Evolutionary conservation across 1,140 invertebrate genomes (phyloP).

Genomic region (Phthorimaea operculella): DNA sequence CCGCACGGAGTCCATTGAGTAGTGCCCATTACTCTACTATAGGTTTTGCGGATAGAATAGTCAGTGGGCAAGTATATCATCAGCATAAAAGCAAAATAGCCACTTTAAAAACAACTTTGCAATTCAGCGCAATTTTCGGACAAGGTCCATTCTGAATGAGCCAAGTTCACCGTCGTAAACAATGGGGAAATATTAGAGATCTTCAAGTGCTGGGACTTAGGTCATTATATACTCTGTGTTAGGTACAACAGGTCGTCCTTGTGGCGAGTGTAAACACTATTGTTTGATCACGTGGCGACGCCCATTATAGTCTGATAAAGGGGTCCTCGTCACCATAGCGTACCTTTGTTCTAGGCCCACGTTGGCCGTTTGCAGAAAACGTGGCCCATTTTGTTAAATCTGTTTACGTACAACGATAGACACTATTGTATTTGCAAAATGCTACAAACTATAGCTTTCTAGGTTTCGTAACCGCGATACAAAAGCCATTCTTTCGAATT

Average conservation of each 20-base stretch:
- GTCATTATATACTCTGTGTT: too few relatives aligned
- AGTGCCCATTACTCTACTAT: too few relatives aligned
- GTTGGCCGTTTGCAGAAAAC: constrained; percentile 18
- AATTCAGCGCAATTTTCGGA: constrained; percentile 2
- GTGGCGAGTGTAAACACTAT: constrained; percentile 50
- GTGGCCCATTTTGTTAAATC: constrained; percentile 19
- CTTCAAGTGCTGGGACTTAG: constrained; percentile 22
- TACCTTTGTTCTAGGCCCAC: constrained; percentile 30
- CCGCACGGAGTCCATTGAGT: too few relatives aligned
- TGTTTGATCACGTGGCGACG: constrained; percentile 51
- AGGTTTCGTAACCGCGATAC: neutral
- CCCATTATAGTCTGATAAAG: constrained; percentile 50
- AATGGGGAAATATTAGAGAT: constrained; percentile 23
- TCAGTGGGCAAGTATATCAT: too few relatives aligned
- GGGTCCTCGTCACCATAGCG: constrained; percentile 21
- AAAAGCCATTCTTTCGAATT: too few relatives aligned
- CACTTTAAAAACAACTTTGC: neutral
- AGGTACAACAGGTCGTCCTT: constrained; percentile 35
- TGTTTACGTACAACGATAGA: neutral
- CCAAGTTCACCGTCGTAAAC: constrained; percentile 22
- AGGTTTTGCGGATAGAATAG: too few relatives aligned
- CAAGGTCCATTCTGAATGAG: neutral
- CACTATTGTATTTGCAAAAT: neutral
- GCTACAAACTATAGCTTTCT: neutral
- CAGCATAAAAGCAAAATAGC: too few relatives aligned